These are phyloP conservation scores for Saiga tatarica DNA, from an alignment of 2,113 vertebrate genomes.

Conservation along the genomic window DNA sequence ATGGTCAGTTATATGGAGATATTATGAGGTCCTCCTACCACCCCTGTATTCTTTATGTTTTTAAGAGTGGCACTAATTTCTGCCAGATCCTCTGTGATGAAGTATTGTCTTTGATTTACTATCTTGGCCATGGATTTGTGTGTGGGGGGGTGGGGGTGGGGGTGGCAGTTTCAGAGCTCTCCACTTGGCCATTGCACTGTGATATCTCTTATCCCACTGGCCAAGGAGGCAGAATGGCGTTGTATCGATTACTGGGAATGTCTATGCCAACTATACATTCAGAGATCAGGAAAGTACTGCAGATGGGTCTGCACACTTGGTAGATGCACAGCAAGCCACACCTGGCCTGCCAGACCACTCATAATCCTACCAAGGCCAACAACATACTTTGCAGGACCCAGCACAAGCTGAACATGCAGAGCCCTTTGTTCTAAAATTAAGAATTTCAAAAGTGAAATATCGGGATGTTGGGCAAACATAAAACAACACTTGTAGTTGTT, in stretches of 20 bases:
- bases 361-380: neutral
- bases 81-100: neutral
- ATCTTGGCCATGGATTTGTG: neutral
- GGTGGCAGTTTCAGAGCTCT: neutral
- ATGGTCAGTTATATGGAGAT: neutral
- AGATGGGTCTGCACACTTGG: neutral
- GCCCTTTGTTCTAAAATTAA: neutral
- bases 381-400: neutral
- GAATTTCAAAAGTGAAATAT: neutral
- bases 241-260: neutral
- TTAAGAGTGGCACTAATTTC: neutral
- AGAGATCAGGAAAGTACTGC: neutral
- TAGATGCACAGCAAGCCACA: neutral
- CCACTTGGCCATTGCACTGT: neutral
- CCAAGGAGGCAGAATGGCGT: neutral
- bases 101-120: neutral
- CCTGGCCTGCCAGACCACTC: neutral
- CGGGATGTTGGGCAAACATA: neutral
- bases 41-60: neutral
- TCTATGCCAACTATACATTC: neutral
- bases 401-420: neutral
- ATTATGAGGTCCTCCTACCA: neutral
- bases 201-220: neutral
- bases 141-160: too few relatives aligned
- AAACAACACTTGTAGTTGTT: neutral